Evolutionary conservation across 1,140 invertebrate species (phyloP).

Genomic region (Heliconius melpomene): DNA sequence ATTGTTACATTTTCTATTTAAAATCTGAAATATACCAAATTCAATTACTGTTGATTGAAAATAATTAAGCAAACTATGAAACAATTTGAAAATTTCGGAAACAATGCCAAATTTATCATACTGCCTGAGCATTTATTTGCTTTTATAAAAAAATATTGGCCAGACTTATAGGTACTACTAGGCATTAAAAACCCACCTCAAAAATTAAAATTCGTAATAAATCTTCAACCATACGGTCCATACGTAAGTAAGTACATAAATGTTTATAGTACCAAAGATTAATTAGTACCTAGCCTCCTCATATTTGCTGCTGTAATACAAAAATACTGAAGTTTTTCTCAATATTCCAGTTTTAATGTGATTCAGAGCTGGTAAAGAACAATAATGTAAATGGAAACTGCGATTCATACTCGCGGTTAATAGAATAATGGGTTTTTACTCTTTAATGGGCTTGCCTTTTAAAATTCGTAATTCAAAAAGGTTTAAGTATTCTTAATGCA

Average conservation of each 20-base stretch:
- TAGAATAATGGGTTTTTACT: conserved; percentile 6
- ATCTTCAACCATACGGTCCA: background rate
- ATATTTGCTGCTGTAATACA: conserved; percentile 8
- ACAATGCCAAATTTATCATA: too few species aligned
- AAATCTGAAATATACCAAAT: too few species aligned
- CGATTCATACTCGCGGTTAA: conserved; percentile 10
- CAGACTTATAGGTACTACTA: too few species aligned
- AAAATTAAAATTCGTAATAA: too few species aligned
- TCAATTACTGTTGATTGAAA: too few species aligned
- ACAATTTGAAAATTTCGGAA: too few species aligned
- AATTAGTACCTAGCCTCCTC: background rate
- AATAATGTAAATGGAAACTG: conserved; percentile 13
- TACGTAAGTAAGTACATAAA: background rate
- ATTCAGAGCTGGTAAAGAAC: conserved; percentile 4
- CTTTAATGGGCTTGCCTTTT: background rate
- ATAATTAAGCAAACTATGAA: too few species aligned
- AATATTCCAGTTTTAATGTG: conserved; percentile 7
- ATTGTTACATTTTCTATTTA: too few species aligned
- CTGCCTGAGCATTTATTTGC: too few species aligned
- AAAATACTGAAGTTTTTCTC: background rate
- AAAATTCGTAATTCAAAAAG: conserved; percentile 6
- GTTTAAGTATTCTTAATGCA: conserved; percentile 8
- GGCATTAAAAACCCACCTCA: too few species aligned
- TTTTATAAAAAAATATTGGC: too few species aligned
- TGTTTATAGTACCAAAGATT: background rate